A percentile compares a stretch with the other conserved stretches of the same genome.
phyloP scores from a whole-genome alignment of 2,113 vertebrate species.

The Zeus faber region DNA sequence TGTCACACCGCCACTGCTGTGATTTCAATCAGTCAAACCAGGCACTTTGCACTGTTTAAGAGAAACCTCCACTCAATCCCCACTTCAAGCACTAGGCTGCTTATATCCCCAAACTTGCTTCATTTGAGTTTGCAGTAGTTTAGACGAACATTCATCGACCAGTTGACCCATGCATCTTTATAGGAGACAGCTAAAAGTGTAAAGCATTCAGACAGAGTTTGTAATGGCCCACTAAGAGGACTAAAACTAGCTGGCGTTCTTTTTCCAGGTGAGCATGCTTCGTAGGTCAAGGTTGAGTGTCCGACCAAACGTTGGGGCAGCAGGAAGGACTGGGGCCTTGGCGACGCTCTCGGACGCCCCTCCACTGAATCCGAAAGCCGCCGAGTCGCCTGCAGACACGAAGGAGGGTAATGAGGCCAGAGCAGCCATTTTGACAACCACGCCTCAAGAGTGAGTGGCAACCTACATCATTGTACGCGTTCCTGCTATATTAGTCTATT shows the following conservation, averaged over 20 bases:
- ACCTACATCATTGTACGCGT: no score
- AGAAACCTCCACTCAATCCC: no score
- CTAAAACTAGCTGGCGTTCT: background rate
- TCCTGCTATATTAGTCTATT: background rate
- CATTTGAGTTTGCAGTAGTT: no score
- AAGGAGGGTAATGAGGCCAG: constrained; percentile 1
- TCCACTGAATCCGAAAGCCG: constrained; percentile 23
- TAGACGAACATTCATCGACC: no score
- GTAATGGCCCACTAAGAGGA: background rate
- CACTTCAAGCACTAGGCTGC: no score
- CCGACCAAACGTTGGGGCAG: constrained; percentile 79
- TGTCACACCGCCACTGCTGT: no score
- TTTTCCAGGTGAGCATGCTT: constrained; percentile 77
- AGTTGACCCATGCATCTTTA: no score
- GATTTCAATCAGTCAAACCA: no score
- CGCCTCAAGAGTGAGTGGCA: constrained; percentile 39
- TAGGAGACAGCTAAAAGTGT: no score
- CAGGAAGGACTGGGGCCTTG: constrained; percentile 46
- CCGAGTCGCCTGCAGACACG: constrained; percentile 10
- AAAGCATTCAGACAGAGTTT: background rate
- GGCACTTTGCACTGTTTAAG: no score
- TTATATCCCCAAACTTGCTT: no score
- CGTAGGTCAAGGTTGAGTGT: constrained; percentile 87
- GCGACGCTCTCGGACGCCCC: constrained; percentile 43
- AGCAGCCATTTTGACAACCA: constrained; percentile 9